Percentiles rank a stretch among this genome's conserved stretches.
Evolutionary conservation across 1,140 invertebrate genomes (phyloP).

Genomic region (Phenacoccus solenopsis): DNA sequence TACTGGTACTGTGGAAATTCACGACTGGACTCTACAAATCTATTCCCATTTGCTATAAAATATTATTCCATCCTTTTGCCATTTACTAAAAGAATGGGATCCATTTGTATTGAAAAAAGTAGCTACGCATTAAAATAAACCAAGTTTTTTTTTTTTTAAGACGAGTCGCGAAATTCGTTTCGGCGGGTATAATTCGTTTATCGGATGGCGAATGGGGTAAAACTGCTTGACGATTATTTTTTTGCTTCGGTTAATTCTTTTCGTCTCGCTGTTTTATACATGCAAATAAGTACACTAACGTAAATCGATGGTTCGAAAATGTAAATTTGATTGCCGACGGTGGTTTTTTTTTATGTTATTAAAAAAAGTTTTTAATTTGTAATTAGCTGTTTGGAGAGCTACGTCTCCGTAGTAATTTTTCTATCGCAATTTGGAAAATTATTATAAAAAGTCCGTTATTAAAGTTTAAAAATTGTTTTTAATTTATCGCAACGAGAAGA

Average conservation of each 20-base stretch:
- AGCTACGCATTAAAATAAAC: background rate
- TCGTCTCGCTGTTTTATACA: background rate
- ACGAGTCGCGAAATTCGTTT: background rate
- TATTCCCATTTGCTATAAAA: background rate
- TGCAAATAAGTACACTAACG: background rate
- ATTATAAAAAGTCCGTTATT: no score
- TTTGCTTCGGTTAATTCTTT: background rate
- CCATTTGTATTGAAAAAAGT: constrained; percentile 3
- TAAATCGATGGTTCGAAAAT: background rate
- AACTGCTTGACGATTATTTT: background rate
- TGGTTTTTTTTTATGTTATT: no score
- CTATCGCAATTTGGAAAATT: no score
- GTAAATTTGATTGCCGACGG: no score
- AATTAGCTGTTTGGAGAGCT: no score
- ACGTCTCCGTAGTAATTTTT: no score
- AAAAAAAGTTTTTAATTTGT: no score
- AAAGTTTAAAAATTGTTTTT: no score
- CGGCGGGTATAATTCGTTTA: background rate
- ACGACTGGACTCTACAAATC: constrained; percentile 1
- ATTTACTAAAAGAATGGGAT: background rate
- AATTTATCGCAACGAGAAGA: no score
- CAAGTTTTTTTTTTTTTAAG: background rate
- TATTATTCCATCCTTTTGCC: background rate
- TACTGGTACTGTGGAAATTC: background rate
- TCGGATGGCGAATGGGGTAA: background rate